phyloP scores from a whole-genome alignment of 1,140 invertebrate species.

The Anoplophora glabripennis region DNA sequence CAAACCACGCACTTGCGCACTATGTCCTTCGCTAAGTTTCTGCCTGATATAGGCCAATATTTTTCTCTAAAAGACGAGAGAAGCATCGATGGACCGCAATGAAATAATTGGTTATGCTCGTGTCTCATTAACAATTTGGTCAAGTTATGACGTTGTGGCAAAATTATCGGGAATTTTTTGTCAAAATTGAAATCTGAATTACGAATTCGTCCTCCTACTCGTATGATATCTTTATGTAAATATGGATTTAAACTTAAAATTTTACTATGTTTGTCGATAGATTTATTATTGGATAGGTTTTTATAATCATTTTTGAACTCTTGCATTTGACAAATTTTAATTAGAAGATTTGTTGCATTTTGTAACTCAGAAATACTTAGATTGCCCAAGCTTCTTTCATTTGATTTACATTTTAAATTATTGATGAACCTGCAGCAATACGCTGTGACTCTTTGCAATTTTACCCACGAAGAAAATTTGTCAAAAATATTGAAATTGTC shows the following conservation, averaged over 20 bases:
- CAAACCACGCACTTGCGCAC: too few species aligned
- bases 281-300: too few species aligned
- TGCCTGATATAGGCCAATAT: too few species aligned
- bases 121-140: too few species aligned
- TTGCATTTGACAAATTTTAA: too few species aligned
- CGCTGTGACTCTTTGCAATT: conserved; percentile 6
- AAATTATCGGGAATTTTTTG: conserved; percentile 39
- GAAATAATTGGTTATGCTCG: too few species aligned
- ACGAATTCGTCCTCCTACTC: conserved; percentile 48
- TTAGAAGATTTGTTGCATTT: too few species aligned
- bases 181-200: conserved; percentile 32
- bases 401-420: conserved; percentile 4
- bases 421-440: conserved; percentile 8
- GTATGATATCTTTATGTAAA: conserved; percentile 45
- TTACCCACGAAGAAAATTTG: conserved; percentile 18
- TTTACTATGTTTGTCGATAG: not conserved
- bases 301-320: too few species aligned
- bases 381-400: not conserved
- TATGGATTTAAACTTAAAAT: conserved; percentile 40
- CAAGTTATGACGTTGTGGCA: not conserved
- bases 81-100: too few species aligned
- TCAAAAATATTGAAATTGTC: not conserved
- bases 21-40: too few species aligned
- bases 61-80: too few species aligned
- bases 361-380: too few species aligned